Evolutionary conservation across 2,797 vertebrate species (phyloP), one percentile per base, ranked within the genome.

Genomic region (Propithecus perrieri): DNA sequence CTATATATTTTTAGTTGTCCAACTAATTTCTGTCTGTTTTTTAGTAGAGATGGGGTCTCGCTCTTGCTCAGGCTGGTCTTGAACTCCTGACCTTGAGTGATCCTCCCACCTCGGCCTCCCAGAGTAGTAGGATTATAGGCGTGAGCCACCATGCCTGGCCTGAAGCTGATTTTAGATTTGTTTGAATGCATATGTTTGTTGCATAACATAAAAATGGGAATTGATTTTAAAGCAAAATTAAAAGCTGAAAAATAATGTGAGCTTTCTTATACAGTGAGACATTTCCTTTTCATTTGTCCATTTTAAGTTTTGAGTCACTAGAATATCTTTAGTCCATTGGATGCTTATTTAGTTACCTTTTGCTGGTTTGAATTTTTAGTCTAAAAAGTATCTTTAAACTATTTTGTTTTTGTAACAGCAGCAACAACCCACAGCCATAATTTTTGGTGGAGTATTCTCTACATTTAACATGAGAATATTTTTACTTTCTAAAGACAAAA

Each of bases 181-280:
- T 94, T 91, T 75, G n/a, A 98, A 96, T 96, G 97, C 72, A 92
- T 95, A 96, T 97, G 94, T 97, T 98, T 97, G 94, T 97, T 97
- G 10, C 78, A 97, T 97, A 97, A 88, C 61, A 91, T 88, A 97
- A 96, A 90, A 97, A 96, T 86, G 67, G 78, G 96, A 97, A 96
- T 96, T 95, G 74, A 65, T 94, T 87, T 95, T 96, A 98, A 98
- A 96, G 85, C 97, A 98, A 97, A 98, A 93, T 96, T 96, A 79
- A 87, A 90, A 94, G 93, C 87, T 97, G 91, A 97, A 95, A 97
- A 93, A 79, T 84, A 59, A 55, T 69, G 10, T 81, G 46, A 89
- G 46, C 33, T 89, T 83, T 69, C 57, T 87, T 72, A 50, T 5
- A 41, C 80, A 50, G 61, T 74, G 50, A 94, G 10, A 14, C 15